A percentile compares a stretch with the other conserved stretches of the same genome.
Evolutionary conservation across 2,888 invertebrate species (phyloP).

Genomic region (Limnephilus lunatus): DNA sequence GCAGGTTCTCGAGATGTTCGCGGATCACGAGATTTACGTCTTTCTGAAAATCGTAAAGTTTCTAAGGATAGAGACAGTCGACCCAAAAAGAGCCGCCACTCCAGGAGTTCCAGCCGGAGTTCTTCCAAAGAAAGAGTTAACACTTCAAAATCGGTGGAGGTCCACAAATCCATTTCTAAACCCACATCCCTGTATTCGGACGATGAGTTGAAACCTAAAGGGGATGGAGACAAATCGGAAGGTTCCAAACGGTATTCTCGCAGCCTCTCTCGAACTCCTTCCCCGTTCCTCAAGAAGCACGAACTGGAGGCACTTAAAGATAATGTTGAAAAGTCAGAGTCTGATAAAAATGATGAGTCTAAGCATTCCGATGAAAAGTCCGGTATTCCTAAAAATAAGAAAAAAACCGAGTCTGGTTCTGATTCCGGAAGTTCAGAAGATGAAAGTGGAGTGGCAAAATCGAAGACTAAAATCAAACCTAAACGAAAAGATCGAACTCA

Average conservation of each 20-base stretch:
- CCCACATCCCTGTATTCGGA: constrained; percentile 71
- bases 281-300: constrained; percentile 87
- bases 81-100: constrained; percentile 67
- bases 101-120: constrained; percentile 66
- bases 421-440: constrained; percentile 76
- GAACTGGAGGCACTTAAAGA: constrained; percentile 77
- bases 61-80: constrained; percentile 67
- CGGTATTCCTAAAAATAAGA: constrained; percentile 72
- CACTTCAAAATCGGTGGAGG: constrained; percentile 70
- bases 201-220: constrained; percentile 70
- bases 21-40: constrained; percentile 70
- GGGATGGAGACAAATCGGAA: constrained; percentile 67
- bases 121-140: constrained; percentile 67
- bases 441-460: constrained; percentile 71
- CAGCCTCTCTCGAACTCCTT: constrained; percentile 91
- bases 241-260: constrained; percentile 79
- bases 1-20: constrained; percentile 62
- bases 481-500: constrained; percentile 77
- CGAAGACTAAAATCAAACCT: constrained; percentile 74
- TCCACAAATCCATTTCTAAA: constrained; percentile 69
- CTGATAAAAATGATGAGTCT: constrained; percentile 70
- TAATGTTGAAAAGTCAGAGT: constrained; percentile 75
- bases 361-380: constrained; percentile 71
- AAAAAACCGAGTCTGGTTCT: constrained; percentile 76
- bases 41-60: constrained; percentile 69